phyloP scores from a whole-genome alignment of 2,113 vertebrate species.

The Ictalurus furcatus region DNA sequence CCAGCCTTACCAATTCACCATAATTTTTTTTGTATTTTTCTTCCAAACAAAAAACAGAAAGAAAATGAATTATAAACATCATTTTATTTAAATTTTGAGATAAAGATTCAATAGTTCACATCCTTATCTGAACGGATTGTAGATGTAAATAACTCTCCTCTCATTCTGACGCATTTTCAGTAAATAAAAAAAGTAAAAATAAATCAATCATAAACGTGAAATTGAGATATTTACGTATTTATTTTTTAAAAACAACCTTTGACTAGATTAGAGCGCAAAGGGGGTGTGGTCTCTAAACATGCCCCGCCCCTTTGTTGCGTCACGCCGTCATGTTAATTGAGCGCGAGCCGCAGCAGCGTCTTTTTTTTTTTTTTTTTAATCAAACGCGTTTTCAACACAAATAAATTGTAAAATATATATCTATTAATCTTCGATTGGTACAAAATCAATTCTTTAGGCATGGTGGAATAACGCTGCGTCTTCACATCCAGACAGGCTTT shows the following conservation, averaged over 20 bases:
- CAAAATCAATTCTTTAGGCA: not conserved
- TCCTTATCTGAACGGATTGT: too few species aligned
- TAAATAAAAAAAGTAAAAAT: not conserved
- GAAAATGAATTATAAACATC: too few species aligned
- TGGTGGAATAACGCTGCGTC: not conserved
- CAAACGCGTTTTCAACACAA: conserved; percentile 24
- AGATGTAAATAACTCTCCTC: too few species aligned
- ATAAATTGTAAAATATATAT: not conserved
- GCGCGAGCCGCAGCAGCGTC: conserved; percentile 49
- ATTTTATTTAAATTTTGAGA: too few species aligned
- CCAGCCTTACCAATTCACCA: too few species aligned
- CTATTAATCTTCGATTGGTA: not conserved
- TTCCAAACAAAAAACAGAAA: too few species aligned
- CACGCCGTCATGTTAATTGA: conserved; percentile 67
- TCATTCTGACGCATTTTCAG: too few species aligned
- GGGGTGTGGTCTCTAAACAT: conserved; percentile 62
- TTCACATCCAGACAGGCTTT: not conserved
- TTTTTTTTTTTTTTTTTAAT: not conserved
- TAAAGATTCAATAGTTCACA: too few species aligned
- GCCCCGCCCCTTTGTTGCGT: conserved; percentile 69
- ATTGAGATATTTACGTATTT: not conserved
- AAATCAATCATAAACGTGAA: too few species aligned
- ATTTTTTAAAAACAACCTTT: not conserved
- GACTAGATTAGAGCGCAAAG: not conserved
- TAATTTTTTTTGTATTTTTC: too few species aligned